Base-by-base conservation (phyloP, 2,113 vertebrate genomes). In the Acanthisitta chloris region DNA sequence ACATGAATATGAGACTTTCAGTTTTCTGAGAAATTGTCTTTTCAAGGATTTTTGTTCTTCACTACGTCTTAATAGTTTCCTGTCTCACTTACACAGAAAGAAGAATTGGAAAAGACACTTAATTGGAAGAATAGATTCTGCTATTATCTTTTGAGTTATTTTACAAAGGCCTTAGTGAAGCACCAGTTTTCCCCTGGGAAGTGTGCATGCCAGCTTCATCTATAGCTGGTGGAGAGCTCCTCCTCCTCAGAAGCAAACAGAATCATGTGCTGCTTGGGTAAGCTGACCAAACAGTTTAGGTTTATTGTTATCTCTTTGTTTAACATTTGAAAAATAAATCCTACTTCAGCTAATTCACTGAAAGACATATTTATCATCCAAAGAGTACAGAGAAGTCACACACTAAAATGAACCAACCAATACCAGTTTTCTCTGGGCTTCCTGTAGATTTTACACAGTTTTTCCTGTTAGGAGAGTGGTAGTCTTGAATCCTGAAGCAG, bases 401-500 rank as follows among this genome's bases (percentile, higher is more conserved):
- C 20, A 16, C 19, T 24, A 8, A 86, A 79, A 71, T 8, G 18
- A 61, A 19, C 18, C 0, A 0, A 11, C 4, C 40, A 36, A 33
- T 52, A 18, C 1, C 3, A 66, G 24, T 52, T 85, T 74, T 62
- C 7, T 31, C 34, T 62, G n/a, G 26, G 6, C 31, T 86, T 54
- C 38, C 67, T 51, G 26, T 18, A 64, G 52, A 17, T 26, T 82
- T 89, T 52, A 9, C 0, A 0, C 13, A 36, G 28, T 31, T 82
- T 51, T 82, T 72, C 13, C 29, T 14, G 14, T 28, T 65, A 38
- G 1, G 3, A 38, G 58, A 26, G 42, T 66, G 40, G 9, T 11
- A 62, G 43, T 62, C 33, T 34, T 43, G 31, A 70, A 57, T 38
- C 25, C 24, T 59, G 48, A 55, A 62, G 29, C 15, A n/a, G 12